Conservation (phyloP, 2,797 vertebrate species). For the Momotus momota region DNA sequence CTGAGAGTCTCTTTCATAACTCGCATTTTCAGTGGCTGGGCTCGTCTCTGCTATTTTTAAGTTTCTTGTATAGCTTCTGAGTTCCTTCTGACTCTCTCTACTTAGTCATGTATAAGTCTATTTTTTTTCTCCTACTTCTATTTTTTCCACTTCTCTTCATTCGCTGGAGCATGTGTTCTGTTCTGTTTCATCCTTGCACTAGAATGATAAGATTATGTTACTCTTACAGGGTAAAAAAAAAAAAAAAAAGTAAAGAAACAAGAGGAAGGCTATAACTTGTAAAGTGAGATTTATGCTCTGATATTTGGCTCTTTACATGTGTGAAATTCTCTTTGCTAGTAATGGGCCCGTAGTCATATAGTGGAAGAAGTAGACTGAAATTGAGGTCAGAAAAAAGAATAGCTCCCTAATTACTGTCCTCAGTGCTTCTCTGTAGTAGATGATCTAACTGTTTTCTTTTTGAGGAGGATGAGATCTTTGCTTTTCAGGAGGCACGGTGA, state of each 20-base stretch:
- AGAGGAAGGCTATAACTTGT: background rate
- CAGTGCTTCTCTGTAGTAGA: background rate
- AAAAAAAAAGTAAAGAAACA: background rate
- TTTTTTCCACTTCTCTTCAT: background rate
- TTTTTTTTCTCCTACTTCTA: background rate
- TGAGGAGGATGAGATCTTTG: background rate
- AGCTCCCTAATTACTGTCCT: background rate
- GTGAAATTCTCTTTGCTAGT: background rate
- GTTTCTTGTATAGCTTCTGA: background rate
- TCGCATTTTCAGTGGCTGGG: background rate
- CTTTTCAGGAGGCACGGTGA: background rate
- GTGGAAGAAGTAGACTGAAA: background rate
- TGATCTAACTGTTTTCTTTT: background rate
- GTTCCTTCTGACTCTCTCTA: slow-evolving; percentile 7
- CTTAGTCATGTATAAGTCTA: background rate
- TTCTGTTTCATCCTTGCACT: background rate
- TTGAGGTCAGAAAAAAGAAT: background rate
- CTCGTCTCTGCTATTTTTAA: slow-evolving; percentile 23
- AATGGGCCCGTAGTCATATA: background rate
- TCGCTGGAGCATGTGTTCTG: background rate
- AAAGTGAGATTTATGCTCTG: background rate
- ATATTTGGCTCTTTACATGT: background rate
- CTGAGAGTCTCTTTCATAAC: slow-evolving; percentile 14
- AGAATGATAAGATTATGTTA: background rate
- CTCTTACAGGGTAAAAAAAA: background rate